Percentiles rank a stretch among this genome's conserved stretches.
Evolutionary conservation across 2,113 vertebrate genomes (phyloP).

Genomic region (Pelecanoides urinatrix): DNA sequence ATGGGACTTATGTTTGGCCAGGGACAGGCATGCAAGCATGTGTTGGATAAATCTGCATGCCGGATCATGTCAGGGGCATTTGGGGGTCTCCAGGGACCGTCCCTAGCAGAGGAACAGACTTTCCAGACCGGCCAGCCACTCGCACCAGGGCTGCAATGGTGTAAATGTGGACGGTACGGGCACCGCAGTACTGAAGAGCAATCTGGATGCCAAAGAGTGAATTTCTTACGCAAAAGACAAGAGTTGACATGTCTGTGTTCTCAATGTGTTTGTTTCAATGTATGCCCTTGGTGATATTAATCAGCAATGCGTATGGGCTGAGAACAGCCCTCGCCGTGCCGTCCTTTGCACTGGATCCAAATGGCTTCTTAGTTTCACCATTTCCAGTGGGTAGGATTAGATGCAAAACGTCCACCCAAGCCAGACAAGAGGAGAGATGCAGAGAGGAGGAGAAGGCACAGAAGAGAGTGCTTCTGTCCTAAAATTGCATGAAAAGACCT

Average conservation of each 20-base stretch:
- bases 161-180: not conserved
- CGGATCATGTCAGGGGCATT: not conserved
- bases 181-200: not conserved
- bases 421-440: not conserved
- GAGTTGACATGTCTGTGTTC: not conserved
- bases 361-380: not conserved
- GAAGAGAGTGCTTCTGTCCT: not conserved
- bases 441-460: not conserved
- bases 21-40: not conserved
- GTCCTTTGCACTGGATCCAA: not conserved
- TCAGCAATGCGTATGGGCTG: rapidly evolving
- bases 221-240: not conserved
- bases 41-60: not conserved
- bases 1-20: not conserved
- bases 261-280: not conserved
- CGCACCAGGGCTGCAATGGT: not conserved
- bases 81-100: rapidly evolving
- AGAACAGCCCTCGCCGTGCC: not conserved
- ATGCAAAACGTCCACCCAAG: not conserved
- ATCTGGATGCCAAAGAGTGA: not conserved
- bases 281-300: not conserved
- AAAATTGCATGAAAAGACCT: not conserved
- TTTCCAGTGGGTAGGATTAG: not conserved
- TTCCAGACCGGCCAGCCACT: not conserved
- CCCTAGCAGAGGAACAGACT: not conserved